Evolutionary conservation across 2,888 invertebrate genomes (phyloP), one percentile per base, ranked within the genome.

Genomic region (Erynnis tages): DNA sequence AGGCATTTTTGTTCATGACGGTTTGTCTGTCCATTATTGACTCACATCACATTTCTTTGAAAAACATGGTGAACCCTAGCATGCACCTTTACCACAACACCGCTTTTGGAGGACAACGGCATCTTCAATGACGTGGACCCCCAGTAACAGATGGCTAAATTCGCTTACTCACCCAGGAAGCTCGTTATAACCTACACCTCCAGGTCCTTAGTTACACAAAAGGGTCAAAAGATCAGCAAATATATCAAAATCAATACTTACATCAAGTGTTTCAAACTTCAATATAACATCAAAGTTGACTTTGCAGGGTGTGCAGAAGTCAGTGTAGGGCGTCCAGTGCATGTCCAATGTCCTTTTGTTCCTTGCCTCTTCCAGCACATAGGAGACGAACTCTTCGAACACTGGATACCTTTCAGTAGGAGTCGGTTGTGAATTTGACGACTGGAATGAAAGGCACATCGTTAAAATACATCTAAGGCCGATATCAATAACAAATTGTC

Each of bases 241-340:
- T 21, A 4, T 21, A 21, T 7, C 8, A 11, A 3, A 8, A 14
- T 7, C 1, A 1, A 37, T 19, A 79, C 85, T 83, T 75, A 94
- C 94, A 66, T 95, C 93, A 43, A 96, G 85, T 8, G 95, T 95
- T 79, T 96, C 96, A 65, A 95, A 96, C 84, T 96, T 96, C 53
- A 94, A 91, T 63, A 96, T 94, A 45, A 95, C 91, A 73, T 95
- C 94, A 68, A 96, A 95, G 70, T 94, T 91, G 64, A 95, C 94
- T 84, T 95, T 93, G 80, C 96, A 96, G 0, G 96, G 96, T 23
- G 96, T 96, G 74, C 96, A 96, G 76, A 96, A 96, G 67, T 92
- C 92, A 0, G 93, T 93, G 62, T 95, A 93, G 0, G 96, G 95
- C n/a, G 95, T 94, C 93, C 96, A 96, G 74, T 96, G 96, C 95